These are phyloP conservation scores for Salvelinus alpinus DNA, from an alignment of 2,113 vertebrate species.

Conservation along the genomic window DNA sequence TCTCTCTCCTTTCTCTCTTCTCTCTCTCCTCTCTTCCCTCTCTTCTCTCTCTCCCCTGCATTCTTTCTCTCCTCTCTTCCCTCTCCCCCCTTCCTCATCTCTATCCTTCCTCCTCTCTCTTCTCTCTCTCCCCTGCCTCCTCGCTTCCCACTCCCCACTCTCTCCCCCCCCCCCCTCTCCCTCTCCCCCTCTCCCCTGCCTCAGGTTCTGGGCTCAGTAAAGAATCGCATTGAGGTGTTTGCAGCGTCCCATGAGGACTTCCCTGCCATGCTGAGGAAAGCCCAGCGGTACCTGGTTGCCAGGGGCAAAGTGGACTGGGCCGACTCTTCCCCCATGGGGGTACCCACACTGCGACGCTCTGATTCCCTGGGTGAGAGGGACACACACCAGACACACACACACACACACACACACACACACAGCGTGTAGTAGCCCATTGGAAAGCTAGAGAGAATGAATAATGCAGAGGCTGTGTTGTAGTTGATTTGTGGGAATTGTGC, in stretches of 20 bases:
- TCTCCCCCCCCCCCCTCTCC: fast-evolving
- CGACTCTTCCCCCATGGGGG: slow-evolving; percentile 62
- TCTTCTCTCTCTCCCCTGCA: no score
- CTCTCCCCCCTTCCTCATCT: no score
- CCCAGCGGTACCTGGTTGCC: slow-evolving; percentile 90
- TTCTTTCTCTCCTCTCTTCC: no score
- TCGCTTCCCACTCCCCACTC: no score
- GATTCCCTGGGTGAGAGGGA: slow-evolving; percentile 73
- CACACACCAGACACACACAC: not conserved
- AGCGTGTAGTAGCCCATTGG: not conserved
- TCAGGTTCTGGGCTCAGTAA: slow-evolving; percentile 93
- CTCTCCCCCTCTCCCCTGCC: not conserved
- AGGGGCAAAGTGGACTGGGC: slow-evolving; percentile 88
- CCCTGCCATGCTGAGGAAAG: slow-evolving; percentile 86
- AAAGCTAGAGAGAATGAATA: no score
- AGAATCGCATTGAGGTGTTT: slow-evolving; percentile 93
- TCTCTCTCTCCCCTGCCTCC: no score
- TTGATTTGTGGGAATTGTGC: not conserved
- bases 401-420: not conserved
- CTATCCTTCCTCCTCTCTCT: no score
- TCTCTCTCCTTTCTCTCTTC: no score
- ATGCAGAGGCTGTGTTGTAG: not conserved
- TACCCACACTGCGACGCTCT: slow-evolving; percentile 77
- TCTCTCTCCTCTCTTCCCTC: no score
- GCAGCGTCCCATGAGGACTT: slow-evolving; percentile 91